A percentile compares a stretch with the other conserved stretches of the same genome.
Conservation (phyloP, 2,797 vertebrate genomes). For the Sebastes hubbsi region DNA sequence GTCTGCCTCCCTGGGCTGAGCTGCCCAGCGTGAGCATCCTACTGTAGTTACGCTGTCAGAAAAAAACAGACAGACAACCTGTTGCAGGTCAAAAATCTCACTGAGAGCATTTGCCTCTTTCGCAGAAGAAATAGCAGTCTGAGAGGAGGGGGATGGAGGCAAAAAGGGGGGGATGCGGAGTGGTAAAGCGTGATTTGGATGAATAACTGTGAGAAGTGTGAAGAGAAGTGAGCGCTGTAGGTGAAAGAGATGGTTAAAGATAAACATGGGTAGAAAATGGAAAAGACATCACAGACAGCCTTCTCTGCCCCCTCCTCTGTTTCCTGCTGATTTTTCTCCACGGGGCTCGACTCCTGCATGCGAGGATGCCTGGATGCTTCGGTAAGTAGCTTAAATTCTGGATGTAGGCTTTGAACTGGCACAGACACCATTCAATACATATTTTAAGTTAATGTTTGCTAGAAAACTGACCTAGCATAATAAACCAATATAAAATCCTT, state of each 20-base stretch:
- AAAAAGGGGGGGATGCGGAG: not conserved
- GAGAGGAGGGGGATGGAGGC: not conserved
- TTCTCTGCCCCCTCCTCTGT: not conserved
- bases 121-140: not conserved
- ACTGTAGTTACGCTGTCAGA: conserved; percentile 27
- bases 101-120: conserved; percentile 21
- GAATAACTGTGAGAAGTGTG: conserved; percentile 10
- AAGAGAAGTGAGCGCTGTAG: conserved; percentile 5
- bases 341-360: not conserved
- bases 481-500: conserved; percentile 8
- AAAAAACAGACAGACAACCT: conserved; percentile 20
- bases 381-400: not conserved
- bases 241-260: conserved; percentile 27
- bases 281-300: conserved; percentile 11
- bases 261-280: conserved; percentile 9
- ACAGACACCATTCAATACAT: not conserved
- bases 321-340: conserved; percentile 19
- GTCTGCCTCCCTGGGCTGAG: not conserved
- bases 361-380: not conserved
- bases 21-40: not conserved
- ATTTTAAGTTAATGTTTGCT: not conserved
- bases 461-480: not conserved
- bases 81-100: conserved; percentile 42
- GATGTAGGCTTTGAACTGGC: not conserved
- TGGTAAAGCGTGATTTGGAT: conserved; percentile 1